Evolutionary conservation across 1,140 invertebrate species (phyloP).

Genomic region (Euwallacea similis): DNA sequence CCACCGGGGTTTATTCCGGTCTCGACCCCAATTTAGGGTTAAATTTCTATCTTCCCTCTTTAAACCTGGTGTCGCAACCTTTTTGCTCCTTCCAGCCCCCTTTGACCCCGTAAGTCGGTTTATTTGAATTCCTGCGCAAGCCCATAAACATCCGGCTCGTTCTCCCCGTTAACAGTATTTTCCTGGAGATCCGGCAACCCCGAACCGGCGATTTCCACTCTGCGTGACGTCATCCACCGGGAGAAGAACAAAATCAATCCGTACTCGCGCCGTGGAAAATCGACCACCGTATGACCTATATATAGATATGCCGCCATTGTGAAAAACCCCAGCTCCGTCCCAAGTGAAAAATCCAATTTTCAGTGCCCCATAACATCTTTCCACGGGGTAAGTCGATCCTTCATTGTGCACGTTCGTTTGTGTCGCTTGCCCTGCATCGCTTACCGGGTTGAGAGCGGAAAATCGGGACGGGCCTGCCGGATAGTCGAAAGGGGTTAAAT

Average conservation of each 20-base stretch:
- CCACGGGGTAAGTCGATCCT: constrained; percentile 15
- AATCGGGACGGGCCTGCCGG: no score
- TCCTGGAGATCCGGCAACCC: constrained; percentile 7
- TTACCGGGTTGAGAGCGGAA: background rate
- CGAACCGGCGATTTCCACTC: constrained; percentile 19
- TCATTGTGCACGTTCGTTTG: background rate
- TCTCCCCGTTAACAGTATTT: background rate
- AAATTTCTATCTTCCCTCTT: no score
- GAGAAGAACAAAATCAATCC: constrained; percentile 39
- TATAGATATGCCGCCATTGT: constrained; percentile 41
- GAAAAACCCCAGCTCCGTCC: constrained; percentile 32
- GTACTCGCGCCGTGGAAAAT: constrained; percentile 31
- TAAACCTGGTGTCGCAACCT: no score
- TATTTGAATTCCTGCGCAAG: no score
- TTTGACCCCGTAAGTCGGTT: no score
- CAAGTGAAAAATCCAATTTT: constrained; percentile 27
- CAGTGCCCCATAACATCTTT: background rate
- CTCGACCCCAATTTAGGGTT: no score
- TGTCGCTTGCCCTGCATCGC: background rate
- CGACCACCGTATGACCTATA: constrained; percentile 38
- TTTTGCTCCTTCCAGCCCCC: no score
- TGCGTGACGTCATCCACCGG: constrained; percentile 28
- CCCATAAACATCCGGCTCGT: no score
- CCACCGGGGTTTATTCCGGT: no score
- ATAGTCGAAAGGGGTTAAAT: no score